Evolutionary conservation across 2,113 vertebrate species (phyloP).

Genomic region (Gymnocephalus cernua): DNA sequence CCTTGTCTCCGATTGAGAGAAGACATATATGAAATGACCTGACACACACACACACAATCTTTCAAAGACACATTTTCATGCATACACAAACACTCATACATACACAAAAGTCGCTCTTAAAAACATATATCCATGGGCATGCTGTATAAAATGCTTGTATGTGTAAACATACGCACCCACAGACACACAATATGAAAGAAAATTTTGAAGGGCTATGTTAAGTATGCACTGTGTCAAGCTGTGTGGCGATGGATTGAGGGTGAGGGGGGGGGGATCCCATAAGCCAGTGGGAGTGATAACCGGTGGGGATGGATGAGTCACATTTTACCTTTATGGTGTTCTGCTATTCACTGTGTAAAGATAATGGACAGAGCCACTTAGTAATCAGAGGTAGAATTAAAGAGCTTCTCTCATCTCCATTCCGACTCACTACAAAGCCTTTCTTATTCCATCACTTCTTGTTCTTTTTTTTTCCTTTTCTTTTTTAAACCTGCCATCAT

Average conservation of each 20-base stretch:
- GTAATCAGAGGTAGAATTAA: constrained; percentile 80
- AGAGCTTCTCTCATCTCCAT: constrained; percentile 75
- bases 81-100: constrained; percentile 60
- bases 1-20: constrained; percentile 56
- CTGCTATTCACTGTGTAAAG: constrained; percentile 79
- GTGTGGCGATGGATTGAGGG: constrained; percentile 27
- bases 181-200: constrained; percentile 36
- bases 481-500: constrained; percentile 63
- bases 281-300: constrained; percentile 71
- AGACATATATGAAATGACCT: constrained; percentile 56
- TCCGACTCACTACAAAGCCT: constrained; percentile 74
- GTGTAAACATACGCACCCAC: constrained; percentile 24
- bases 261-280: constrained; percentile 2
- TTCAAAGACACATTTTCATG: constrained; percentile 48
- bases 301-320: constrained; percentile 78
- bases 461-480: constrained; percentile 24
- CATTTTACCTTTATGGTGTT: constrained; percentile 79
- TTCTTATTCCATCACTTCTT: constrained; percentile 68
- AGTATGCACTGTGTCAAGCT: constrained; percentile 60
- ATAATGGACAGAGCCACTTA: constrained; percentile 82
- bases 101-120: constrained; percentile 23
- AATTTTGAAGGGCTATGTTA: constrained; percentile 59
- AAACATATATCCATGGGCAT: constrained; percentile 21
- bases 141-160: background rate
- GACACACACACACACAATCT: constrained; percentile 15